Conservation (phyloP, 2,797 vertebrate species). For the Rhinatrema bivittatum region DNA sequence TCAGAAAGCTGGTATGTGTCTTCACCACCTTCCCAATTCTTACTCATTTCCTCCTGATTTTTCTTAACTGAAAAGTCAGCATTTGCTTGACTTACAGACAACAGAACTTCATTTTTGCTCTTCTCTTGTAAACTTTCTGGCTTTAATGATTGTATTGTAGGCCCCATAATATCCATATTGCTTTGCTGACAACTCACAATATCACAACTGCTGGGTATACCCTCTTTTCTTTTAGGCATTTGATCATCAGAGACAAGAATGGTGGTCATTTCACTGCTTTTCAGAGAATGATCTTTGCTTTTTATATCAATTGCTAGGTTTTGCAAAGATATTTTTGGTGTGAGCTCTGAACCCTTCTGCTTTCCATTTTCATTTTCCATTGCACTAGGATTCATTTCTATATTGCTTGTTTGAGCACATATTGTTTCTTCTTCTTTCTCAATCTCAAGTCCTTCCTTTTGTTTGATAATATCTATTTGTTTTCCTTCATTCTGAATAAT, state of each 20-base stretch:
- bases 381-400: neutral
- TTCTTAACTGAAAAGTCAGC: conserved; percentile 6
- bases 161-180: neutral
- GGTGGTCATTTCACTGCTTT: neutral
- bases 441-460: neutral
- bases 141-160: neutral
- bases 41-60: conserved; percentile 1
- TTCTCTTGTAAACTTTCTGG: too few relatives aligned
- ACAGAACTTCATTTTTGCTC: neutral
- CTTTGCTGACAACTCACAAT: neutral
- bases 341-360: too few relatives aligned
- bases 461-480: neutral
- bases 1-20: neutral
- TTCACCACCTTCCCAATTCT: neutral
- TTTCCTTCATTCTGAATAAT: conserved; percentile 5
- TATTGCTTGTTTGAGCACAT: neutral
- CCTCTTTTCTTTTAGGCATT: conserved; percentile 2
- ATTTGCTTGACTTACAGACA: neutral
- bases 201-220: neutral
- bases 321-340: conserved; percentile 16
- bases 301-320: conserved; percentile 2
- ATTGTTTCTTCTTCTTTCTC: neutral
- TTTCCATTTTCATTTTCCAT: conserved; percentile 1
- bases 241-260: neutral
- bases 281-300: neutral